phyloP scores from a whole-genome alignment of 1,140 invertebrate species.

The Drepana arcuata region DNA sequence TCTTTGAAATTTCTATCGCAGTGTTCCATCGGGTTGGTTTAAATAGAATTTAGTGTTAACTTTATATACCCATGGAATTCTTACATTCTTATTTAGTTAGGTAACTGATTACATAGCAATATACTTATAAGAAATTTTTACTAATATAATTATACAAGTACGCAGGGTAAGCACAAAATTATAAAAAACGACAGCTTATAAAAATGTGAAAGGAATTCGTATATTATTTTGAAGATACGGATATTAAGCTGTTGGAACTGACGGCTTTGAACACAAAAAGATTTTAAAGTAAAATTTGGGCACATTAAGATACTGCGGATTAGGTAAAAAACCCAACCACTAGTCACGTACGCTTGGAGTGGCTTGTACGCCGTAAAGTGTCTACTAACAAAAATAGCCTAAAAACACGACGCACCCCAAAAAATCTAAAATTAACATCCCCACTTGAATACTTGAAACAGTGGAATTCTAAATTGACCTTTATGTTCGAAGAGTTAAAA shows the following conservation, averaged over 20 bases:
- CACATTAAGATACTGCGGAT: constrained; percentile 3
- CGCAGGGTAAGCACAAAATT: too few relatives aligned
- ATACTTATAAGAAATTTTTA: too few relatives aligned
- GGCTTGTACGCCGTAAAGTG: constrained; percentile 13
- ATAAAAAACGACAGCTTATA: too few relatives aligned
- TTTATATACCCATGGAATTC: too few relatives aligned
- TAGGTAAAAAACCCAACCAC: constrained; percentile 7
- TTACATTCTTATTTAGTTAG: too few relatives aligned
- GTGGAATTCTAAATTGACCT: constrained; percentile 10
- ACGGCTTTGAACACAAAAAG: constrained; percentile 6
- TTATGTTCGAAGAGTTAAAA: constrained; percentile 21
- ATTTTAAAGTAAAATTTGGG: constrained; percentile 8
- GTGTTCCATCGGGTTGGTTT: too few relatives aligned
- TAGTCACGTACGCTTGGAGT: constrained; percentile 27
- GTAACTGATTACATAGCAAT: too few relatives aligned
- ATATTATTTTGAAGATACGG: not conserved
- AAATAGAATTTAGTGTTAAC: too few relatives aligned
- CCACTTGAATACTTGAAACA: constrained; percentile 27
- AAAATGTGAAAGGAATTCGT: not conserved
- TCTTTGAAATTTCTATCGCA: too few relatives aligned
- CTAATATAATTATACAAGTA: too few relatives aligned
- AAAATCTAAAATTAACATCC: constrained; percentile 56
- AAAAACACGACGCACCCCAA: constrained; percentile 34
- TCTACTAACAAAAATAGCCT: constrained; percentile 34
- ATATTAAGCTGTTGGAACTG: constrained; percentile 5